A percentile compares a stretch with the other conserved stretches of the same genome.
phyloP scores from a whole-genome alignment of 2,888 invertebrate species.

The Eristalis intricaria region DNA sequence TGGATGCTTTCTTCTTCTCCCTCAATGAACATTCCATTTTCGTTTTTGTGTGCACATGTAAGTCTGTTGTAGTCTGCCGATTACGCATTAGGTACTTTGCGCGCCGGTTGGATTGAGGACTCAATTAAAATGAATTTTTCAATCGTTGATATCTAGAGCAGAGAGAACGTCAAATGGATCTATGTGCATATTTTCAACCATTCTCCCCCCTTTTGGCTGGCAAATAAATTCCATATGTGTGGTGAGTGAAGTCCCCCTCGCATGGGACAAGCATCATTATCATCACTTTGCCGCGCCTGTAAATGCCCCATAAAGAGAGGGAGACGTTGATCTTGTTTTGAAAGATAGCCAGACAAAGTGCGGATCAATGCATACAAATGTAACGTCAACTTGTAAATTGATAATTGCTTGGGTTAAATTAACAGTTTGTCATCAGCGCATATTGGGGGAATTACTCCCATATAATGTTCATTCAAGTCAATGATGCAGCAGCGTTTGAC shows the following conservation, averaged over 20 bases:
- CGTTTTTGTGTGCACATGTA: background rate
- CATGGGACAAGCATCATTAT: conserved; percentile 4
- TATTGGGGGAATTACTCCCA: conserved; percentile 46
- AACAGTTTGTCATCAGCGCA: conserved; percentile 46
- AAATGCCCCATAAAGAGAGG: conserved; percentile 38
- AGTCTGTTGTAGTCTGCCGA: background rate
- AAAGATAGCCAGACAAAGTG: conserved; percentile 42
- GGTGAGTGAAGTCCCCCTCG: conserved; percentile 3
- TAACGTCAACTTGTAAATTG: conserved; percentile 50
- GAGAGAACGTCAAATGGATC: background rate
- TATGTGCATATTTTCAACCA: background rate
- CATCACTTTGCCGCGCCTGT: conserved; percentile 33
- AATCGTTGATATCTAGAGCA: conserved; percentile 37
- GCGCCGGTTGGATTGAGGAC: conserved; percentile 2
- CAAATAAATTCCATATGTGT: conserved; percentile 44
- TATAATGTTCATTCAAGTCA: conserved; percentile 22
- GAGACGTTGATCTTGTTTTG: conserved; percentile 26
- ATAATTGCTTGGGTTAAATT: conserved; percentile 60
- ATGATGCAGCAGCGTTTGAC: conserved; percentile 5
- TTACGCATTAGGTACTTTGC: background rate
- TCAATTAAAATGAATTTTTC: conserved; percentile 48
- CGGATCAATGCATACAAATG: conserved; percentile 50
- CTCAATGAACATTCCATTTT: background rate
- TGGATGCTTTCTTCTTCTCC: background rate
- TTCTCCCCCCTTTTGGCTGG: conserved; percentile 22